Percentiles rank a stretch among this genome's conserved stretches.
phyloP scores from a whole-genome alignment of 2,113 vertebrate species.

The Lepisosteus osseus region DNA sequence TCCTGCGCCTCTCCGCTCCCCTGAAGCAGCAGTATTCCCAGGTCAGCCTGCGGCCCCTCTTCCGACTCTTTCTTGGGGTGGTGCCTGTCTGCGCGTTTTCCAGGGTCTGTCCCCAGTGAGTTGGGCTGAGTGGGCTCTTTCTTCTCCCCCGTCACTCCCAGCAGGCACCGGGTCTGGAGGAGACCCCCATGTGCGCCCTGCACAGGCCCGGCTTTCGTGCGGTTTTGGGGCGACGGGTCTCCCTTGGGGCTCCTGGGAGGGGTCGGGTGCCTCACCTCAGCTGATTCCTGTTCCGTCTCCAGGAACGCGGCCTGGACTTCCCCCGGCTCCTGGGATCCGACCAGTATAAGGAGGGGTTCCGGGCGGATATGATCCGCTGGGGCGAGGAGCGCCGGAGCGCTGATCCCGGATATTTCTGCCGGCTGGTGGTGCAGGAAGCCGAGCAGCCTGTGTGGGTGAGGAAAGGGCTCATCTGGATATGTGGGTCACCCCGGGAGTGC shows the following conservation, averaged over 20 bases:
- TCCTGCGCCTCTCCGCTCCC: slow-evolving; percentile 64
- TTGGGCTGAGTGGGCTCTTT: not conserved
- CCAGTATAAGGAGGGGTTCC: slow-evolving; percentile 75
- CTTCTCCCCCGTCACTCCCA: too few relatives aligned
- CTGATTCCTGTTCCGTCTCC: not conserved
- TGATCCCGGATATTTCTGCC: slow-evolving; percentile 84
- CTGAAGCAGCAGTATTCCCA: slow-evolving; percentile 64
- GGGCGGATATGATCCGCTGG: slow-evolving; percentile 86
- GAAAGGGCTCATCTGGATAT: too few relatives aligned
- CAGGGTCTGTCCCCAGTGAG: too few relatives aligned
- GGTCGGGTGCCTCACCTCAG: too few relatives aligned
- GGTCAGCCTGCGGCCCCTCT: slow-evolving; percentile 36
- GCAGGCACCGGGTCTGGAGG: too few relatives aligned
- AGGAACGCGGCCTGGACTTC: slow-evolving; percentile 79
- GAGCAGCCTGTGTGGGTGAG: slow-evolving; percentile 81
- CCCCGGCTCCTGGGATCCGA: slow-evolving; percentile 74
- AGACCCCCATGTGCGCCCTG: too few relatives aligned
- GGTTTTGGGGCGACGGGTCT: not conserved
- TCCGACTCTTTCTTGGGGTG: too few relatives aligned
- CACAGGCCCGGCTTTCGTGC: not conserved
- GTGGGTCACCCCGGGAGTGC: too few relatives aligned
- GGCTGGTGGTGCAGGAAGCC: slow-evolving; percentile 50
- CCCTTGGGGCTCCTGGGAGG: not conserved
- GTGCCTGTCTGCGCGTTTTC: too few relatives aligned
- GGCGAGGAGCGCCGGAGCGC: slow-evolving; percentile 66